Percentiles rank a stretch among this genome's conserved stretches.
These are phyloP conservation scores for Neuroscelio doddi DNA, from an alignment of 2,888 invertebrate species.

Conservation along the genomic window DNA sequence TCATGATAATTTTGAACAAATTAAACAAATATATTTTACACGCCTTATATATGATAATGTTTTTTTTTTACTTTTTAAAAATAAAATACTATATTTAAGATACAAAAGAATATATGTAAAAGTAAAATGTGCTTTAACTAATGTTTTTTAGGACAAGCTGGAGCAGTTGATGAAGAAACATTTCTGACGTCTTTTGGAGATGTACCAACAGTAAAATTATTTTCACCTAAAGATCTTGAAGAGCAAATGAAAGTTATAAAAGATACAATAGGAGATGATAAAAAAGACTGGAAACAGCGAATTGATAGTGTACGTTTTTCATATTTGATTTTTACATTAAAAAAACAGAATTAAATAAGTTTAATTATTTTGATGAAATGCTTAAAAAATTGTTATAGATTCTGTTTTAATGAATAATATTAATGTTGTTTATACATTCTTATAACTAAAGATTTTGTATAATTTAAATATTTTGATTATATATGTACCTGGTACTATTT, in stretches of 20 bases:
- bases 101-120: neutral
- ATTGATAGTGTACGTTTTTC: constrained; percentile 84
- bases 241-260: constrained; percentile 85
- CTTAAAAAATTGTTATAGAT: constrained; percentile 4
- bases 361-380: no score
- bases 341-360: neutral
- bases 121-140: neutral
- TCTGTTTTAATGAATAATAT: no score
- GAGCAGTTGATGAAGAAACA: constrained; percentile 90
- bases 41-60: no score
- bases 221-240: constrained; percentile 87
- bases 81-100: neutral
- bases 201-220: constrained; percentile 86
- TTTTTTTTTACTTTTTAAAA: constrained; percentile 3
- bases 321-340: neutral
- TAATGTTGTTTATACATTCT: no score
- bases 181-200: constrained; percentile 91
- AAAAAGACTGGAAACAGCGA: constrained; percentile 94
- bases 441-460: no score
- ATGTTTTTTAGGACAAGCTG: constrained; percentile 76
- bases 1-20: no score
- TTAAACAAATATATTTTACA: no score
- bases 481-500: no score
- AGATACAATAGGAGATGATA: constrained; percentile 84
- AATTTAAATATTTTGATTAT: no score